These are phyloP conservation scores for Nomada ferruginata DNA, from an alignment of 2,888 invertebrate species.

Conservation along the genomic window DNA sequence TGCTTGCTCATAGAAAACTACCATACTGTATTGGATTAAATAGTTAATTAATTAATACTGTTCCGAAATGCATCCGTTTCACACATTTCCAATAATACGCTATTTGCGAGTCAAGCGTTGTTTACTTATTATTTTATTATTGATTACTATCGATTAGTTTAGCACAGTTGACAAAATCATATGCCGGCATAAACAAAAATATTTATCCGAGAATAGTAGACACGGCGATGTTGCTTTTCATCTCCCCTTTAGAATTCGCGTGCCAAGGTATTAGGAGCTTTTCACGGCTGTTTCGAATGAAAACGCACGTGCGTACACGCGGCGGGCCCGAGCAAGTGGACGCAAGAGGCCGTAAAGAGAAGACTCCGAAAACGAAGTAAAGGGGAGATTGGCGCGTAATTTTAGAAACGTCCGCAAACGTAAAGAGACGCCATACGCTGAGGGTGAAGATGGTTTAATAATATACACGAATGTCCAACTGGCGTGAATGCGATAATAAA, in stretches of 20 bases:
- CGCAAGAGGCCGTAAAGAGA: constrained; percentile 59
- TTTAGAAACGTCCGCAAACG: constrained; percentile 71
- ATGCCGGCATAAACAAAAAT: not conserved
- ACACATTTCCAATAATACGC: too few species aligned
- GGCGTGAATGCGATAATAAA: constrained; percentile 78
- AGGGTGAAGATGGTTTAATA: constrained; percentile 77
- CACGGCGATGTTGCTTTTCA: constrained; percentile 10
- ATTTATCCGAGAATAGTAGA: constrained; percentile 4
- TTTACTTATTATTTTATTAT: not conserved
- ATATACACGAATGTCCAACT: constrained; percentile 76
- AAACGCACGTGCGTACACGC: constrained; percentile 52
- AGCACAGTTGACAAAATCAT: constrained; percentile 3
- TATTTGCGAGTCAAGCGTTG: not conserved
- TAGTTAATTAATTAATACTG: too few species aligned
- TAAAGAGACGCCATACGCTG: constrained; percentile 63
- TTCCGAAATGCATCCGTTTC: too few species aligned
- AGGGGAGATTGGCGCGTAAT: constrained; percentile 66
- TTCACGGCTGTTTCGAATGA: constrained; percentile 37
- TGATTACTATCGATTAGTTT: not conserved
- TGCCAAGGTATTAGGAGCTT: constrained; percentile 1
- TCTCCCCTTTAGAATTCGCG: constrained; percentile 3
- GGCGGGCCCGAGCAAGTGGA: constrained; percentile 57
- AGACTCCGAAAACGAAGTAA: constrained; percentile 47
- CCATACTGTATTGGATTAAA: too few species aligned
- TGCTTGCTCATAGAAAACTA: too few species aligned